phyloP scores from a whole-genome alignment of 2,797 vertebrate species.

The Atherinosoma microstoma region DNA sequence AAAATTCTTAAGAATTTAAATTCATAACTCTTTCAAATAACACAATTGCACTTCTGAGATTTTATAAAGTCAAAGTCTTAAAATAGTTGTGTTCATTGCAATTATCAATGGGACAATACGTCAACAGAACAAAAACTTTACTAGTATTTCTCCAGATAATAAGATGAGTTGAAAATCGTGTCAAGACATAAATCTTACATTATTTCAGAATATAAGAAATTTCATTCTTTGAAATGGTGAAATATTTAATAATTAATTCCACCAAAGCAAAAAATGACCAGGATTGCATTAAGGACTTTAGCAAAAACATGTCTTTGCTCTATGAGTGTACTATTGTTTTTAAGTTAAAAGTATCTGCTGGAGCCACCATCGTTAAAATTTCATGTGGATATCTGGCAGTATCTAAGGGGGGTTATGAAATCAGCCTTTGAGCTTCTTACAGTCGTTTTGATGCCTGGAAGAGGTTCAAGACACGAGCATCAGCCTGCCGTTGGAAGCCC shows the following conservation, averaged over 20 bases:
- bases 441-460: conserved; percentile 23
- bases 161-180: neutral
- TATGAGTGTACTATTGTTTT: conserved; percentile 19
- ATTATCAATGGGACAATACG: neutral
- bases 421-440: conserved; percentile 21
- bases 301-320: conserved; percentile 11
- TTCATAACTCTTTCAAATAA: neutral
- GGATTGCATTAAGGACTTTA: conserved; percentile 2
- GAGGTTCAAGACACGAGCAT: conserved; percentile 23
- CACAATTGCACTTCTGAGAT: neutral
- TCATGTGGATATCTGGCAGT: conserved; percentile 51
- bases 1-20: neutral
- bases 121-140: neutral
- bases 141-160: neutral
- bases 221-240: conserved; percentile 9
- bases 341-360: conserved; percentile 39
- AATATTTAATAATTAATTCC: conserved; percentile 54
- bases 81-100: neutral
- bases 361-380: conserved; percentile 50
- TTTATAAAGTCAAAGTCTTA: neutral
- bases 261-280: conserved; percentile 11
- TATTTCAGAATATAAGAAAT: conserved; percentile 7
- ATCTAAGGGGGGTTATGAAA: conserved; percentile 35
- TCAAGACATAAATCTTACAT: neutral
- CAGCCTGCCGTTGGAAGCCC: conserved; percentile 35